Evolutionary conservation across 2,888 invertebrate genomes (phyloP).

Genomic region (Ectemnius cavifrons): DNA sequence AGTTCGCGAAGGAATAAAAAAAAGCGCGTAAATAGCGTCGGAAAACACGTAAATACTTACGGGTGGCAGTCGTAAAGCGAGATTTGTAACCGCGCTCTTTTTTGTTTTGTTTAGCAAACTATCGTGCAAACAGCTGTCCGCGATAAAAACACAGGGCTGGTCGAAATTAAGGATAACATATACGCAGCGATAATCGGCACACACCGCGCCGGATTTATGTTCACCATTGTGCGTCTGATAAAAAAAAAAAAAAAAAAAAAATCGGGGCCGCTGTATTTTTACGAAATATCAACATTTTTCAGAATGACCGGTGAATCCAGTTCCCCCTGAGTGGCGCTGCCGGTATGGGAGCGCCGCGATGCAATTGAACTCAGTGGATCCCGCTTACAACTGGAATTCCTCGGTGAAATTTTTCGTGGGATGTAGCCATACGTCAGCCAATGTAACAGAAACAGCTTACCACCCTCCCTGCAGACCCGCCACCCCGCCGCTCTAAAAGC

Average conservation of each 20-base stretch:
- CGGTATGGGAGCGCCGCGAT: conserved; percentile 7
- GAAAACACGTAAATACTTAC: conserved; percentile 15
- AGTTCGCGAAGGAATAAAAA: conserved; percentile 8
- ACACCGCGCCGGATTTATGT: conserved; percentile 10
- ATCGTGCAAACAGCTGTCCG: not conserved
- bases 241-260: conserved; percentile 10
- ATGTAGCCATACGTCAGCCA: conserved; percentile 19
- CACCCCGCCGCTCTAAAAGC: conserved; percentile 11
- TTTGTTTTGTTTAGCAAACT: not conserved
- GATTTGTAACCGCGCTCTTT: conserved; percentile 2
- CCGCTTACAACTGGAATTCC: conserved; percentile 23
- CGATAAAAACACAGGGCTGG: not conserved
- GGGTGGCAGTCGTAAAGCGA: not conserved
- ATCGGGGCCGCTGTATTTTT: conserved; percentile 11
- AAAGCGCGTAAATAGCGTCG: conserved; percentile 6
- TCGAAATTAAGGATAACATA: not conserved
- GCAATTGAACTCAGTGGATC: conserved; percentile 18
- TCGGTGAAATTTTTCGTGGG: conserved; percentile 29
- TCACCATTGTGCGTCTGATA: not conserved
- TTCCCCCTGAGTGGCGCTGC: conserved; percentile 14
- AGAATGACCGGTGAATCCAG: conserved; percentile 15
- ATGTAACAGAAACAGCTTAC: conserved; percentile 22
- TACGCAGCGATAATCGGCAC: conserved; percentile 3
- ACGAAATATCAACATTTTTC: conserved; percentile 7
- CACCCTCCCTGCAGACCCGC: conserved; percentile 1